A percentile compares a stretch with the other conserved stretches of the same genome.
Evolutionary conservation across 1,140 invertebrate species (phyloP).

Genomic region (Bilobella aurantiaca): DNA sequence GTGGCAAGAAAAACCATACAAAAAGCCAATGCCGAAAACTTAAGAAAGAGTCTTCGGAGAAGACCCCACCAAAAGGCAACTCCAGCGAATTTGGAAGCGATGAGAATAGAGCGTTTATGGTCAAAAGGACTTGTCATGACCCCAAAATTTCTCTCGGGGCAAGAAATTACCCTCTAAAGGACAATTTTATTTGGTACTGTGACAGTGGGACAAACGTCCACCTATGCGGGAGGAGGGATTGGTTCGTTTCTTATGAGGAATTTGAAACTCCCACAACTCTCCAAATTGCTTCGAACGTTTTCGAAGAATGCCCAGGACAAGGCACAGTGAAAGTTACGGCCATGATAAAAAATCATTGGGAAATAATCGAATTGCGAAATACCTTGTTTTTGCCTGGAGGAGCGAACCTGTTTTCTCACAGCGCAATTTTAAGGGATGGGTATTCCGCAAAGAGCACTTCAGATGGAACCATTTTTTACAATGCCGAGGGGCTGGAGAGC

Average conservation of each 20-base stretch:
- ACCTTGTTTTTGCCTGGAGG: slow-evolving; percentile 10
- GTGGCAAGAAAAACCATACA: too few species aligned
- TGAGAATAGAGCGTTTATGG: too few species aligned
- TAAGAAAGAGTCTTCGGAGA: too few species aligned
- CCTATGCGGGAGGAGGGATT: slow-evolving; percentile 5
- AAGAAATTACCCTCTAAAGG: too few species aligned
- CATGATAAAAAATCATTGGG: slow-evolving; percentile 14
- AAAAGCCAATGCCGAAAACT: too few species aligned
- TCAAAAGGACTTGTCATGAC: too few species aligned
- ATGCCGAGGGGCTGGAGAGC: background rate
- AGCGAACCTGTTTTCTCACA: slow-evolving; percentile 16
- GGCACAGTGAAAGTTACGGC: slow-evolving; percentile 14
- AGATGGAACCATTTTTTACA: slow-evolving; percentile 3
- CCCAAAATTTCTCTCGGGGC: too few species aligned
- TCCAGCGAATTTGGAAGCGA: too few species aligned
- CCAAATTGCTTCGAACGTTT: background rate
- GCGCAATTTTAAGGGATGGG: background rate
- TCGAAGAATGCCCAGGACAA: background rate
- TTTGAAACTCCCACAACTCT: background rate
- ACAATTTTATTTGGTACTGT: slow-evolving; percentile 2
- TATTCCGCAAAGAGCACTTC: background rate
- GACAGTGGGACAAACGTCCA: slow-evolving; percentile 11
- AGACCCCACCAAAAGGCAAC: too few species aligned
- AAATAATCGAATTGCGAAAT: background rate
- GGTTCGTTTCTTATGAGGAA: slow-evolving; percentile 6